These are phyloP conservation scores for Gryllus bimaculatus DNA, from an alignment of 1,140 invertebrate species.

Conservation along the genomic window DNA sequence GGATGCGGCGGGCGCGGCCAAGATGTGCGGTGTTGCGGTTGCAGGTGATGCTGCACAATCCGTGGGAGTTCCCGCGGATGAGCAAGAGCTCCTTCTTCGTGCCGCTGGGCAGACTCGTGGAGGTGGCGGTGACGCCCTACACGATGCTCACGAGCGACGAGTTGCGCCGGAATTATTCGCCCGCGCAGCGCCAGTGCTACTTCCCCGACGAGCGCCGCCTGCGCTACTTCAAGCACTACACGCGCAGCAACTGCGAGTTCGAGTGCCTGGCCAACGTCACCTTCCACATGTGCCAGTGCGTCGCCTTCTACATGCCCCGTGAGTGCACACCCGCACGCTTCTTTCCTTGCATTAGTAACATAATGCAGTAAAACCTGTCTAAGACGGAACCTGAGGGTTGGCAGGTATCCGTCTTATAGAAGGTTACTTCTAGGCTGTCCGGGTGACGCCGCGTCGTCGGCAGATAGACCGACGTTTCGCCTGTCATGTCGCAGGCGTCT, in stretches of 20 bases:
- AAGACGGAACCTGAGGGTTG: too few relatives aligned
- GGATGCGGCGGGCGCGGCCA: too few relatives aligned
- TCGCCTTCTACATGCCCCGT: slow-evolving; percentile 59
- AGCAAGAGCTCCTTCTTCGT: not conserved
- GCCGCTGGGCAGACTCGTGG: not conserved
- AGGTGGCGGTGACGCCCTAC: not conserved
- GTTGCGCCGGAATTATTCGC: not conserved
- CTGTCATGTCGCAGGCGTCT: too few relatives aligned
- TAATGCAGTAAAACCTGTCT: too few relatives aligned
- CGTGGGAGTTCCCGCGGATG: not conserved
- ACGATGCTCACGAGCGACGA: not conserved
- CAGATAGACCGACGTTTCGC: too few relatives aligned
- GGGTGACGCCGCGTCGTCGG: too few relatives aligned
- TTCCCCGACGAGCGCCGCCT: slow-evolving; percentile 19
- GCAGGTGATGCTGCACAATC: not conserved
- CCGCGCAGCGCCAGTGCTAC: slow-evolving; percentile 20
- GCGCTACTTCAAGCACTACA: slow-evolving; percentile 32
- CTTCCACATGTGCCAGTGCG: slow-evolving; percentile 33
- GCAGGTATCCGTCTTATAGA: too few relatives aligned
- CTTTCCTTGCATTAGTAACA: too few relatives aligned
- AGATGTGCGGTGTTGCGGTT: not conserved
- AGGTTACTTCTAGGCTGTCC: too few relatives aligned
- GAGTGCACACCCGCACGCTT: slow-evolving; percentile 30
- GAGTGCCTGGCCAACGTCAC: slow-evolving; percentile 36
- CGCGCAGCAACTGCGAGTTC: slow-evolving; percentile 33